phyloP scores from a whole-genome alignment of 2,797 vertebrate genomes.

The Tolypeutes matacus region DNA sequence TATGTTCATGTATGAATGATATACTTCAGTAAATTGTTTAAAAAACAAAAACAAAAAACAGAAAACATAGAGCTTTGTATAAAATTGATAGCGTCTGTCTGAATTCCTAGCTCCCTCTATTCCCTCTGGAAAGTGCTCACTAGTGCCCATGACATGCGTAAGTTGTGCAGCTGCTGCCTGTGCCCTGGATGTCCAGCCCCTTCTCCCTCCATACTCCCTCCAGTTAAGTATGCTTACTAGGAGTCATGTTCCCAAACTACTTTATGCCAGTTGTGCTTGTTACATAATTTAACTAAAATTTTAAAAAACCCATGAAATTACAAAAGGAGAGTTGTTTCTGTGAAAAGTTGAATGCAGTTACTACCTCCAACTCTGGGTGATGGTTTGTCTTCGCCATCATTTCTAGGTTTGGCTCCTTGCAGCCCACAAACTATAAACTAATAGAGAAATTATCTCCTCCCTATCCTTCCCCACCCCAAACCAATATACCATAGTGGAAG shows the following conservation, averaged over 20 bases:
- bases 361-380: neutral
- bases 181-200: rapidly evolving
- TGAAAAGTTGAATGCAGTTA: neutral
- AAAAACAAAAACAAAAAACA: too few relatives aligned
- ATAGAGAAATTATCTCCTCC: neutral
- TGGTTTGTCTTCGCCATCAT: rapidly evolving
- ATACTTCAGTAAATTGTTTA: too few relatives aligned
- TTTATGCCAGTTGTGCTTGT: neutral
- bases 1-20: too few relatives aligned
- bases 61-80: neutral
- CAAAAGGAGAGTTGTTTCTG: neutral
- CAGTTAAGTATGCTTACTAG: rapidly evolving
- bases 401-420: neutral
- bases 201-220: too few relatives aligned
- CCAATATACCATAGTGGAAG: neutral
- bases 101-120: neutral
- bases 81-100: neutral
- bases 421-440: neutral
- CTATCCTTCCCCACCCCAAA: neutral
- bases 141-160: neutral
- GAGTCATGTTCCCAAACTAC: neutral
- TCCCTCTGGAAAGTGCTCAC: neutral
- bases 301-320: neutral
- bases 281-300: too few relatives aligned
- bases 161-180: too few relatives aligned